Conservation (phyloP, 1,140 invertebrate species). For the Macrobrachium nipponense region DNA sequence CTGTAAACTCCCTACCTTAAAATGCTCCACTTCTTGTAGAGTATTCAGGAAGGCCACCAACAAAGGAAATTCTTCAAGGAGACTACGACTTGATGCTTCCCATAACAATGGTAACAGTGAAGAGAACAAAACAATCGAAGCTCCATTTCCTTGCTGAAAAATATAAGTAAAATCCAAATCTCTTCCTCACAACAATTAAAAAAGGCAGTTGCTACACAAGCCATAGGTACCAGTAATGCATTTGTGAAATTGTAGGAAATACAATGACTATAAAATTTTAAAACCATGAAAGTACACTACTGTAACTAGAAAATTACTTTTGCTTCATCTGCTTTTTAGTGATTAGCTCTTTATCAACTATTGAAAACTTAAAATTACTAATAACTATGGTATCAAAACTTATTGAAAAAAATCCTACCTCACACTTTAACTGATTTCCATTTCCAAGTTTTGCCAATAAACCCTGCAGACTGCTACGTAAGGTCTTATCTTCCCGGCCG, state of each 20-base stretch:
- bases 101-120: conserved; percentile 28
- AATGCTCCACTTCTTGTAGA: conserved; percentile 11
- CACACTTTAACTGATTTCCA: background rate
- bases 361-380: too few species aligned
- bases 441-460: conserved; percentile 13
- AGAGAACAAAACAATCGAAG: conserved; percentile 34
- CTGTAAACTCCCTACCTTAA: conserved; percentile 16
- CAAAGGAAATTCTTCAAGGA: conserved; percentile 20
- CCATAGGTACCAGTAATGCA: background rate
- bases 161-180: background rate
- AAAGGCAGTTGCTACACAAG: background rate
- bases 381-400: too few species aligned
- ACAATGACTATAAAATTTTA: too few species aligned
- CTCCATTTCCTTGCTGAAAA: conserved; percentile 40
- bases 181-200: background rate
- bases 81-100: background rate
- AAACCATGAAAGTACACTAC: too few species aligned
- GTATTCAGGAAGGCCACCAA: conserved; percentile 16
- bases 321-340: too few species aligned
- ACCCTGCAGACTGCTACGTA: conserved; percentile 3
- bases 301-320: too few species aligned
- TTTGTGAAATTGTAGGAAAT: background rate
- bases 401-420: conserved; percentile 13
- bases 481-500: conserved; percentile 31
- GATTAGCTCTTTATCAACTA: too few species aligned